Evolutionary conservation across 2,797 vertebrate species (phyloP).

Genomic region (Orestias chungarensis): DNA sequence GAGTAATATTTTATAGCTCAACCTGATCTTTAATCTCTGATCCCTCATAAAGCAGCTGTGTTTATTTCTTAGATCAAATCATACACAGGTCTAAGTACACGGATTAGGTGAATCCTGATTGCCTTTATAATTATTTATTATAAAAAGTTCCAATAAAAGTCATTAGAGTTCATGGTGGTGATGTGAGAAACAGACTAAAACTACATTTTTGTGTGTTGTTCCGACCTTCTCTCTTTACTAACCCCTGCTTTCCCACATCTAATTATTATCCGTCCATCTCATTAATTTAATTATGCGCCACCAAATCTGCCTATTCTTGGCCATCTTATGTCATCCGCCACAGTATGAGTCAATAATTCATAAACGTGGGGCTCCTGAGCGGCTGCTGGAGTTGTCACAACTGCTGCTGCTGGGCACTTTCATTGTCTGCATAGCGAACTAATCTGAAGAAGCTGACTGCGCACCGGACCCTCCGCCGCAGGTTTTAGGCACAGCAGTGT

Average conservation of each 20-base stretch:
- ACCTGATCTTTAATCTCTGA: no score
- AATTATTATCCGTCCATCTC: conserved; percentile 16
- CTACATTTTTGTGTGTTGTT: not conserved
- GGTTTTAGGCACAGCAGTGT: conserved; percentile 24
- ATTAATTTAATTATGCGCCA: conserved; percentile 44
- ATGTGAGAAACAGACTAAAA: not conserved
- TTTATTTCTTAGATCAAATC: no score
- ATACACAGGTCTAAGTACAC: no score
- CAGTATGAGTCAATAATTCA: conserved; percentile 59
- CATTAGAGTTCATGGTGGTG: no score
- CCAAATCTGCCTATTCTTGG: conserved; percentile 44
- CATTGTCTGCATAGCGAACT: conserved; percentile 27
- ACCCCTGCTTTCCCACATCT: not conserved
- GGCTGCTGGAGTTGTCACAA: conserved; percentile 8
- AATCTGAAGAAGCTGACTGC: conserved; percentile 16
- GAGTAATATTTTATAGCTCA: no score
- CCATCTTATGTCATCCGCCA: conserved; percentile 39
- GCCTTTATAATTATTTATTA: not conserved
- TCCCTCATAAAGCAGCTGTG: no score
- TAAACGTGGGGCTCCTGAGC: conserved; percentile 29
- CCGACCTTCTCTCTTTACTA: conserved; percentile 18
- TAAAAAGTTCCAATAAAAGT: not conserved
- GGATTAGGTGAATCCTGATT: no score
- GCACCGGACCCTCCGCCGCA: conserved; percentile 28
- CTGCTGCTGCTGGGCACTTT: conserved; percentile 16